Percentiles rank a stretch among this genome's conserved stretches.
phyloP scores from a whole-genome alignment of 2,113 vertebrate species.

The Centropus unirufus region DNA sequence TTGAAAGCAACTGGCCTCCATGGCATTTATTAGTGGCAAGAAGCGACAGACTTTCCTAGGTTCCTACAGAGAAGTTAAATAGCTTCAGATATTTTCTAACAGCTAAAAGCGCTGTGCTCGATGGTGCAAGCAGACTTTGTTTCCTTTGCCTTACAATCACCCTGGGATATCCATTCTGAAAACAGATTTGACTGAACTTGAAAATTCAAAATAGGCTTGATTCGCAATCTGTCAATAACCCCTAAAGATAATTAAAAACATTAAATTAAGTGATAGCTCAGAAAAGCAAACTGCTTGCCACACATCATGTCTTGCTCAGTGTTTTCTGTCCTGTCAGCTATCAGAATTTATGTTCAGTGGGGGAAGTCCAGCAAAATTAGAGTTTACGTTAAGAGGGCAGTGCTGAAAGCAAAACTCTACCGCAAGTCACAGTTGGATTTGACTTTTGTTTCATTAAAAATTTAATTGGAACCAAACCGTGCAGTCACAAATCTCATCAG shows the following conservation, averaged over 20 bases:
- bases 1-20: background rate
- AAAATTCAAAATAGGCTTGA: constrained; percentile 30
- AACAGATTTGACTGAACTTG: constrained; percentile 38
- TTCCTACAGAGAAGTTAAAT: constrained; percentile 56
- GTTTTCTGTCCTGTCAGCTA: background rate
- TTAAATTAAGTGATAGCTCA: background rate
- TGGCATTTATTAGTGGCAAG: background rate
- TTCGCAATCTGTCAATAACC: constrained; percentile 29
- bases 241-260: background rate
- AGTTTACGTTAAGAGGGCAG: background rate
- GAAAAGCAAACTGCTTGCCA: background rate
- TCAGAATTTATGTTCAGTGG: constrained; percentile 19
- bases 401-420: constrained; percentile 29
- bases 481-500: constrained; percentile 63
- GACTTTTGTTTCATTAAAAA: constrained; percentile 69
- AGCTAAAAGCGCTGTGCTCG: constrained; percentile 21
- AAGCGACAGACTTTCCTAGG: constrained; percentile 17
- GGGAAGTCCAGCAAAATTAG: constrained; percentile 27
- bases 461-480: constrained; percentile 71
- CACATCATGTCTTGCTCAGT: background rate
- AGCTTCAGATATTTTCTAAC: constrained; percentile 44
- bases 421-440: constrained; percentile 48
- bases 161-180: constrained; percentile 26
- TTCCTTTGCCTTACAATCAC: constrained; percentile 27
- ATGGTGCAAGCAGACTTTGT: constrained; percentile 13